phyloP scores from a whole-genome alignment of 1,140 invertebrate species.

The Musca vetustissima region DNA sequence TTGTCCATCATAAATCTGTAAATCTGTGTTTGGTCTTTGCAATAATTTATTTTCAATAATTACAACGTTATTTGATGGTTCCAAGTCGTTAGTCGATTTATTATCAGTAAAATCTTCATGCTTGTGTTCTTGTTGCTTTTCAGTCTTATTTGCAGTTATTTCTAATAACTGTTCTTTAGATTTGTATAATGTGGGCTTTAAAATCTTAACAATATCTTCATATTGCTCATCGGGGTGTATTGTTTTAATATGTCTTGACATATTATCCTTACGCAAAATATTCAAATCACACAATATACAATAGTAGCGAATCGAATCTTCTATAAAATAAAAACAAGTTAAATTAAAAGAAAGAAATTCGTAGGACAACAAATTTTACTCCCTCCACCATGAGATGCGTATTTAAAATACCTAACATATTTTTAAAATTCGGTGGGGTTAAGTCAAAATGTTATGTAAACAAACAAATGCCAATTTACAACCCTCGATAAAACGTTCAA shows the following conservation, averaged over 20 bases:
- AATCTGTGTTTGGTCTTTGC: neutral
- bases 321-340: neutral
- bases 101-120: neutral
- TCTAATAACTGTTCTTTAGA: neutral
- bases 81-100: neutral
- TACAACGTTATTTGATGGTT: neutral
- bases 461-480: too few relatives aligned
- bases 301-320: slow-evolving; percentile 54
- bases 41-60: slow-evolving; percentile 14
- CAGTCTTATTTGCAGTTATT: neutral
- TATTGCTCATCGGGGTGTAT: slow-evolving; percentile 60
- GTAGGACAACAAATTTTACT: too few relatives aligned
- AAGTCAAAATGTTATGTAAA: too few relatives aligned
- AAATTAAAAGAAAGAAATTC: neutral
- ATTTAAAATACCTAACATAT: neutral
- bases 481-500: too few relatives aligned
- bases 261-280: slow-evolving; percentile 66
- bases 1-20: neutral
- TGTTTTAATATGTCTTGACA: slow-evolving; percentile 65
- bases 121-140: neutral
- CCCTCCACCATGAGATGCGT: too few relatives aligned
- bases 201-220: slow-evolving; percentile 33
- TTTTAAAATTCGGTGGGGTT: too few relatives aligned
- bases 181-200: neutral
- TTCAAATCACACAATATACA: slow-evolving; percentile 63